A percentile compares a stretch with the other conserved stretches of the same genome.
phyloP scores from a whole-genome alignment of 2,888 invertebrate genomes.

The Cryptocephalus moraei region DNA sequence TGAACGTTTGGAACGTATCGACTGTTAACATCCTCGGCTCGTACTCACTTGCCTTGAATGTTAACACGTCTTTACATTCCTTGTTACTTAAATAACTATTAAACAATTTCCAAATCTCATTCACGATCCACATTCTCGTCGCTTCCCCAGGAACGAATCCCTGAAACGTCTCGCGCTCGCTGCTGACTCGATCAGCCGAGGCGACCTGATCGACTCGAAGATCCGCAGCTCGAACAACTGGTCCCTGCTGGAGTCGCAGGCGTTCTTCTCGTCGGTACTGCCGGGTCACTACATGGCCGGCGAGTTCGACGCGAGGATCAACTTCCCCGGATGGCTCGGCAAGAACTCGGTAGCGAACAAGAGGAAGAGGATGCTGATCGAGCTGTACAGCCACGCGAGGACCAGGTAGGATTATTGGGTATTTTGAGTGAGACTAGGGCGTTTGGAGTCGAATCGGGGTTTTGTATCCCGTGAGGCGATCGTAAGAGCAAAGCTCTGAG shows the following conservation, averaged over 20 bases:
- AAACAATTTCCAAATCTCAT: background rate
- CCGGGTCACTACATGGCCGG: constrained; percentile 84
- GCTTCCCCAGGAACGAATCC: constrained; percentile 11
- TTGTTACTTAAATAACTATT: no score
- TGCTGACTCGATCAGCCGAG: constrained; percentile 76
- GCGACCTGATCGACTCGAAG: constrained; percentile 74
- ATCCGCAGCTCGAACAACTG: constrained; percentile 77
- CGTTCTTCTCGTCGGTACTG: constrained; percentile 81
- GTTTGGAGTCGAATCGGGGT: no score
- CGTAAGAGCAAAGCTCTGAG: no score
- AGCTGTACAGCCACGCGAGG: constrained; percentile 78
- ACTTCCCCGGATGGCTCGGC: constrained; percentile 94
- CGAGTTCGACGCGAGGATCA: constrained; percentile 63
- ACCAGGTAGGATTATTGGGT: constrained; percentile 49
- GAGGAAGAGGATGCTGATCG: constrained; percentile 69
- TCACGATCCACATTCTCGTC: no score
- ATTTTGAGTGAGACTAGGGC: background rate
- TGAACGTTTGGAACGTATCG: no score
- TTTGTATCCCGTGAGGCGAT: no score
- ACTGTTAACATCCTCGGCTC: no score
- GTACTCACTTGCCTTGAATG: no score
- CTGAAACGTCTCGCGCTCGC: constrained; percentile 59
- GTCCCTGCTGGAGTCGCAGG: constrained; percentile 76
- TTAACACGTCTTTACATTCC: no score
- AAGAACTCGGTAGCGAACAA: constrained; percentile 83